Evolutionary conservation across 2,888 invertebrate species (phyloP), one percentile per base, ranked within the genome.

Genomic region (Empis livida): DNA sequence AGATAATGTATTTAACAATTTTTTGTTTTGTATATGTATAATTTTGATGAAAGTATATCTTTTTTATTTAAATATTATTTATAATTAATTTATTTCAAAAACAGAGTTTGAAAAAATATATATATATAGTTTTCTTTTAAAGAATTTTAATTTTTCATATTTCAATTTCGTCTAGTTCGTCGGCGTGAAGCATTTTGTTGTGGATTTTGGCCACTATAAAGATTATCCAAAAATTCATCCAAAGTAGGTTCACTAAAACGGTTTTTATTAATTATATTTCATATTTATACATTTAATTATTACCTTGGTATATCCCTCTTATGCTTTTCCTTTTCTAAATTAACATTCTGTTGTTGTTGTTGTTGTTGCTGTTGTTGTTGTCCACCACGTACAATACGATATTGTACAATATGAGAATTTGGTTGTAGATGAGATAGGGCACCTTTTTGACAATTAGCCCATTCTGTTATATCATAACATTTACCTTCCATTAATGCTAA

Each of bases 401-500:
- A 69, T 68, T 91, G 91, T 51, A 94, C 91, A 68, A 84, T 82
- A 73, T 94, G 93, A 51, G 87, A 85, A 71, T 93, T 90, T 13
- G 92, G 87, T 70, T 87, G 82, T 56, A 94, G 75, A 71, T 93
- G 92, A 23, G 68, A 64, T 38, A 69, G 53, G 5, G 70, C 69
- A 14, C 69, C 68, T 49, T 68, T 68, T 49, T 94, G 92, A 70
- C 95, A 95, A 55, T 88, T 85, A 17, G 94, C 95, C 95, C 95
- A 95, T 70, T 94, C 92, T 42, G 93, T 94, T 59, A 96, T 93
- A 71, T 95, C 92, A 68, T 91, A 95, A 30, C 95, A 87, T 52
- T 85, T 86, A 47, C 91, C 91, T 68, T 95, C 94, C 92, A 95
- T 94, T 60, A 93, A 89, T 45, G 95, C 93, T 70, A 88, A 91